phyloP scores from a whole-genome alignment of 2,888 invertebrate species.

The Blastobasis lacticolella region DNA sequence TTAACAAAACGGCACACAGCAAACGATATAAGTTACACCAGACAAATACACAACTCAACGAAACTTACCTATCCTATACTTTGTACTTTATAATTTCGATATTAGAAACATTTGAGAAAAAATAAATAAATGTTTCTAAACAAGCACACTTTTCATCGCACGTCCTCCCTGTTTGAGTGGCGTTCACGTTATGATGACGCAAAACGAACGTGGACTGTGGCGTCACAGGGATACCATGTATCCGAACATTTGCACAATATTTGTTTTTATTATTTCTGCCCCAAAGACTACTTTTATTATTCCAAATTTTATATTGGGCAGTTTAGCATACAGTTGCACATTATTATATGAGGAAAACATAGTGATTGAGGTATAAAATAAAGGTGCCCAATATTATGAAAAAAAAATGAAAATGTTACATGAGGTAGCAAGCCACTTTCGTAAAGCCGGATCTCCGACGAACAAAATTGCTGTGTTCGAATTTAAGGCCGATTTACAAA shows the following conservation, averaged over 20 bases:
- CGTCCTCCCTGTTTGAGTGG: conserved; percentile 63
- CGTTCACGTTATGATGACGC: conserved; percentile 65
- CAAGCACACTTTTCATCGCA: conserved; percentile 41
- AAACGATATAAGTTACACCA: neutral
- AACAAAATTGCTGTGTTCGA: too few species aligned
- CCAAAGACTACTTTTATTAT: neutral
- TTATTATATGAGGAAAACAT: too few species aligned
- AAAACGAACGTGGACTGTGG: conserved; percentile 50
- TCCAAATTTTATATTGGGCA: neutral
- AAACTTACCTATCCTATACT: conserved; percentile 60
- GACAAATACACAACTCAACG: neutral
- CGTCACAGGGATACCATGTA: conserved; percentile 44
- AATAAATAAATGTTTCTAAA: conserved; percentile 50
- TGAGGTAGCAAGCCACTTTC: too few species aligned
- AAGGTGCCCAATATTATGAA: too few species aligned
- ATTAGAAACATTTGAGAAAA: conserved; percentile 66
- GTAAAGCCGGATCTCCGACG: too few species aligned
- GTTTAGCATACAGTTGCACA: too few species aligned
- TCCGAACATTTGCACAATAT: conserved; percentile 35
- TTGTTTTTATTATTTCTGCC: conserved; percentile 12
- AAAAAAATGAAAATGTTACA: too few species aligned
- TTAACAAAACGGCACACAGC: neutral
- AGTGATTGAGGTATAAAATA: too few species aligned
- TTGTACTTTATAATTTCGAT: conserved; percentile 66
- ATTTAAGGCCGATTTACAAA: too few species aligned